These are phyloP conservation scores for Pterophyllum scalare DNA, from an alignment of 2,113 vertebrate species.

Conservation along the genomic window DNA sequence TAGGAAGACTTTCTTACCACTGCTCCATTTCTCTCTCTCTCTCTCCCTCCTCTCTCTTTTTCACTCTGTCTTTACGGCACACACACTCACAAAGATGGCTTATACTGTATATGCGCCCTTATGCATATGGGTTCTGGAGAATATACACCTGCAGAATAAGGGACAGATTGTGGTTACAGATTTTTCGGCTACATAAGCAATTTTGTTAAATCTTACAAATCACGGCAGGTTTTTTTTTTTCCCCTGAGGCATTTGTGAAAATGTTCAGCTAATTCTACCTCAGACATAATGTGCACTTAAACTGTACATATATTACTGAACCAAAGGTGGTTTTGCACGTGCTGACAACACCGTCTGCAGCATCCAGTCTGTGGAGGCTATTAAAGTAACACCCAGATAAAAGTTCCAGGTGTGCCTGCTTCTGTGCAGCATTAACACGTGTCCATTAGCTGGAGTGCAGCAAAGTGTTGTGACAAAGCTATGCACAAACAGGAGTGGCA, in stretches of 20 bases:
- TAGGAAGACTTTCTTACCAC: conserved; percentile 27
- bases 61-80: neutral
- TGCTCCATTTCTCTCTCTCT: neutral
- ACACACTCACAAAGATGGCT: conserved; percentile 1
- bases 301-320: neutral
- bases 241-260: neutral
- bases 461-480: conserved; percentile 32
- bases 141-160: conserved; percentile 1
- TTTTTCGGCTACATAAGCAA: neutral
- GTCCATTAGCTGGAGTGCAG: conserved; percentile 36
- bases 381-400: neutral
- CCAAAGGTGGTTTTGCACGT: neutral
- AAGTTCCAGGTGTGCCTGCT: conserved; percentile 31
- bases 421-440: conserved; percentile 43
- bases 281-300: neutral
- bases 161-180: neutral
- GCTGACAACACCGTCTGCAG: neutral
- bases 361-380: neutral
- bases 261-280: neutral
- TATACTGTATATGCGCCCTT: neutral
- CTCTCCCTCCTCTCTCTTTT: neutral
- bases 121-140: neutral
- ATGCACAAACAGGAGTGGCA: neutral
- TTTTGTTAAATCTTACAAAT: neutral
- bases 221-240: neutral